These are phyloP conservation scores for Drosophila hawaiiensis DNA, from an alignment of 2,888 invertebrate species.

Conservation along the genomic window DNA sequence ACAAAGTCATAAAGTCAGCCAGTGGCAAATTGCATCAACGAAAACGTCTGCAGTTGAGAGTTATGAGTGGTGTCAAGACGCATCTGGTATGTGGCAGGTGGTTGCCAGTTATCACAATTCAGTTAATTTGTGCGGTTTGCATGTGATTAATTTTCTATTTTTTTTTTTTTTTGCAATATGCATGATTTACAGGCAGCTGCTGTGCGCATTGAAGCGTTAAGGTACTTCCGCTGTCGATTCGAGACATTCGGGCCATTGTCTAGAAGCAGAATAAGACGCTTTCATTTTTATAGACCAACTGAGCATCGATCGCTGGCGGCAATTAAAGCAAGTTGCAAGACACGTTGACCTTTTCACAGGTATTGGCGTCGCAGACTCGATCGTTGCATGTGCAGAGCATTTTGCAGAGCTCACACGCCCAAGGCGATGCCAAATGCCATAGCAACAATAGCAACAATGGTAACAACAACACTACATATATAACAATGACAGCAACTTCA, in stretches of 20 bases:
- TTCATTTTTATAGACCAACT: conserved; percentile 51
- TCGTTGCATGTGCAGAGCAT: conserved; percentile 23
- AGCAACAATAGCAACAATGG: conserved; percentile 14
- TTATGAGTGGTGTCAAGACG: conserved; percentile 19
- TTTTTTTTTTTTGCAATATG: neutral
- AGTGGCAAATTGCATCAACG: conserved; percentile 15
- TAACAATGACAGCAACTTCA: conserved; percentile 23
- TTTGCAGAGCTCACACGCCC: conserved; percentile 59
- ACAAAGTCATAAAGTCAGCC: conserved; percentile 17
- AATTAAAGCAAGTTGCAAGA: conserved; percentile 52
- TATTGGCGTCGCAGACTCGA: conserved; percentile 17
- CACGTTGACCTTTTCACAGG: conserved; percentile 64
- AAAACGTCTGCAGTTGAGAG: conserved; percentile 5
- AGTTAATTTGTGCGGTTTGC: conserved; percentile 34
- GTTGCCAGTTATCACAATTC: conserved; percentile 16
- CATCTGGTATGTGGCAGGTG: conserved; percentile 12
- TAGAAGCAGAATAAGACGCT: conserved; percentile 66
- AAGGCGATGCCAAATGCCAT: conserved; percentile 61
- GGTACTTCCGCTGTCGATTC: conserved; percentile 42
- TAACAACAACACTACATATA: conserved; percentile 8
- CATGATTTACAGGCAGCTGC: conserved; percentile 30
- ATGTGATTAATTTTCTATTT: conserved; percentile 26
- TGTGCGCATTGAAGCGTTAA: conserved; percentile 46
- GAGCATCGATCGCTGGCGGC: conserved; percentile 31
- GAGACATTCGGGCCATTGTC: conserved; percentile 35